Evolutionary conservation across 2,888 invertebrate species (phyloP), one percentile per base, ranked within the genome.

Genomic region (Trachelus troglodyta): DNA sequence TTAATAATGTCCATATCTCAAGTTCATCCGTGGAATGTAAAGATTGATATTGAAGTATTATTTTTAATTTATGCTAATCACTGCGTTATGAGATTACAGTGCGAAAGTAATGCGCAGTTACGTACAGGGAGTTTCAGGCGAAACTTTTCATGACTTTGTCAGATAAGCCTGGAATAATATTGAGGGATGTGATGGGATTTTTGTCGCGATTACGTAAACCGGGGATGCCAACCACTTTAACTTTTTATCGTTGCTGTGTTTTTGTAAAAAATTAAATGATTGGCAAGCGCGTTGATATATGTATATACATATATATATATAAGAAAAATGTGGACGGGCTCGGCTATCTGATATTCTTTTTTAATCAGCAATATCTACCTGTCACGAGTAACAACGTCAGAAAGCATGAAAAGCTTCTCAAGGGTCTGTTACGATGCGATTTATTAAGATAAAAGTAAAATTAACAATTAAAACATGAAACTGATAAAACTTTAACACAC

Each of bases 261-360:
- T 81, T 84, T 84, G 80, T 89, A 87, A 87, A 87, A 86, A 88
- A 84, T 89, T 87, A 86, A 89, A 84, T 85, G 87, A 84, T 87
- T 87, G 88, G 88, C 83, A 81, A 85, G 71, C 1, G n/a, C n/a
- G 2, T 56, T 23, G 23, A 23, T 74, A 34, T 74, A 35, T 35
- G 35, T 35, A 35, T 35, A 35, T 35, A 35, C 1, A n/a, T 34
- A 34, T 15, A 40, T 40, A 40, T 40, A 15, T 40, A 23, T 15
- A 15, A 4, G 40, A 23, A 15, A 40, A 40, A 40, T 23, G 1
- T 23, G 23, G 23, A 1, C 6, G 6, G 6, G 9, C 40, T 6
- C 40, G 23, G 15, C 40, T 15, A 40, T 15, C 56, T 15, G 56
- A 15, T 23, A 2, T 56, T 23, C 2, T 23, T 23, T 56, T 56